phyloP scores from a whole-genome alignment of 2,797 vertebrate genomes.

The Ibycter americanus region DNA sequence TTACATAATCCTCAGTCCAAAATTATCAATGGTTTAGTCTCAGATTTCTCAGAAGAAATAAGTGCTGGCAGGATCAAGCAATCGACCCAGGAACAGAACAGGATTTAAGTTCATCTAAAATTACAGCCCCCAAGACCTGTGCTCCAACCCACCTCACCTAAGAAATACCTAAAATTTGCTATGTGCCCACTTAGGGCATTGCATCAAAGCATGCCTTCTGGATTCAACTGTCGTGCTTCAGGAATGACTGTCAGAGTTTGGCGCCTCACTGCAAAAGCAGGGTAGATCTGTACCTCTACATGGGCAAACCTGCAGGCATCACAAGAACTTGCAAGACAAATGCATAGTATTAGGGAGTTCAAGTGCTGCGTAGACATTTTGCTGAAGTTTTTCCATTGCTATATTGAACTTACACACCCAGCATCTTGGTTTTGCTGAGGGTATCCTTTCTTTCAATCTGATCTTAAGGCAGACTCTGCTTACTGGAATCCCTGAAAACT shows the following conservation, averaged over 20 bases:
- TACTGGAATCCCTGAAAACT: not conserved
- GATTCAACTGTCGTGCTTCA: not conserved
- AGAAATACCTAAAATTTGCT: not conserved
- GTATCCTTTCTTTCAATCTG: not conserved
- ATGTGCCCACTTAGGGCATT: not conserved
- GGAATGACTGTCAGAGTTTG: not conserved
- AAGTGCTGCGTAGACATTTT: not conserved
- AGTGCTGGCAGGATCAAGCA: conserved; percentile 1
- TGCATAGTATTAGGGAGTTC: rapidly evolving
- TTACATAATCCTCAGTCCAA: not conserved
- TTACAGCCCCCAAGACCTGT: not conserved
- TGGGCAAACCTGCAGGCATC: not conserved
- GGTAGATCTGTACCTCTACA: not conserved
- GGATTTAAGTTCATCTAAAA: conserved; percentile 10
- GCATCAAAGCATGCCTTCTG: not conserved
- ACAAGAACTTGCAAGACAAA: not conserved
- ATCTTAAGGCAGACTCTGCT: not conserved
- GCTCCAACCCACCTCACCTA: not conserved
- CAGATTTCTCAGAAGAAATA: not conserved
- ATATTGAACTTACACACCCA: not conserved
- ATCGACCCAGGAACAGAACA: conserved; percentile 1
- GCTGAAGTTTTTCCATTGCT: not conserved
- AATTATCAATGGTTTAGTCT: not conserved
- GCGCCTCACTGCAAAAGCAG: not conserved
- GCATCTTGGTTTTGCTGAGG: not conserved